Base-by-base conservation (phyloP, 1,140 invertebrate genomes). In the Liolophura sinensis region DNA sequence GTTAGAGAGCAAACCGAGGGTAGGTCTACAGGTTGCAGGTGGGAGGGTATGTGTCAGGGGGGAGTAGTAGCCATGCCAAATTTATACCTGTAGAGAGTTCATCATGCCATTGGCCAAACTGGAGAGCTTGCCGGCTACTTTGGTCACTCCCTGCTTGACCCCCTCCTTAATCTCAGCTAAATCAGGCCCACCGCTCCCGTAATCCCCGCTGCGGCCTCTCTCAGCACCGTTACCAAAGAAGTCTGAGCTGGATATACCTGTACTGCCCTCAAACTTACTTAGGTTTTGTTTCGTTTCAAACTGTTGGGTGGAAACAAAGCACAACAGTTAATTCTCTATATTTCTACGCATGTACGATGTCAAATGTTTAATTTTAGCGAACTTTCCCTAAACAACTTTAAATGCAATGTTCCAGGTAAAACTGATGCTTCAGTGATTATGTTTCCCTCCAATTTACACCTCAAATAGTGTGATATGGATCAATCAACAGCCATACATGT, bases 81-180 rank as follows among this genome's bases (percentile, higher is more conserved):
- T 40, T 40, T 40, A 40, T 69, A 85, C 95, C 88, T 97, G 95
- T 79, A 97, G 87, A 69, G 93, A 94, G 64, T 90, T 91, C 88
- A 98, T 95, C 4, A 98, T 91, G 72, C 94, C 95, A 86, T 93
- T 97, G 62, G 96, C 95, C 65, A 99, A 85, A 66, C 91, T 94
- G 73, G 96, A 97, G 16, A 99, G 84, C 78, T 92, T 92, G 7
- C 94, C 96, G 46, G 97, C 96, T 65, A 99, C 96, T 87, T 96
- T 97, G 64, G 92, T 95, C 47, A 99, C 96, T 62, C 97, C 96
- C 84, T 96, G 93, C 73, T 91, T 90, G 11, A 99, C 95, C 74
- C 94, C 95, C 85, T 99, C 97, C 81, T 93, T 94, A 0, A 99
- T 94, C 79, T 98, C 96, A 70, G 97, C 93, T 57, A 99, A 88